Conservation (phyloP, 2,888 invertebrate species). For the Ophion obscuratus region DNA sequence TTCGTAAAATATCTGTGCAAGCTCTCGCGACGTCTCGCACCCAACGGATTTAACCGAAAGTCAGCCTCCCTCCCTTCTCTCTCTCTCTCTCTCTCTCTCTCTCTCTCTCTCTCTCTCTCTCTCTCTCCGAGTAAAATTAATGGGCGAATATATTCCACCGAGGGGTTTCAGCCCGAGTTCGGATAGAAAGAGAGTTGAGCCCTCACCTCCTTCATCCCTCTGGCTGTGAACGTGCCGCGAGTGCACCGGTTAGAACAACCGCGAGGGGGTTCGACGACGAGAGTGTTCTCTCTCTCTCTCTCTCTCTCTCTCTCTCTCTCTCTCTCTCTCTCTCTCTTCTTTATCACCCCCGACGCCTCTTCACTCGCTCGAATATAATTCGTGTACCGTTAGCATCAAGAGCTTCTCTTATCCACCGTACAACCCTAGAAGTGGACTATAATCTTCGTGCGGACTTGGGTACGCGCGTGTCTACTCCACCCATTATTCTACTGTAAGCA, state of each 20-base stretch:
- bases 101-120: constrained; percentile 2
- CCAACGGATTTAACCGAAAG: constrained; percentile 38
- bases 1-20: constrained; percentile 31
- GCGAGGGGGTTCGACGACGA: constrained; percentile 7
- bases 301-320: constrained; percentile 7
- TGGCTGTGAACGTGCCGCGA: constrained; percentile 1
- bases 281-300: constrained; percentile 18
- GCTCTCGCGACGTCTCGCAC: constrained; percentile 31
- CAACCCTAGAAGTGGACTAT: constrained; percentile 23
- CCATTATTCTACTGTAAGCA: background rate
- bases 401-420: constrained; percentile 27
- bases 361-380: constrained; percentile 46
- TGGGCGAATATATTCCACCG: constrained; percentile 57
- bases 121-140: constrained; percentile 52
- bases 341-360: constrained; percentile 16
- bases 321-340: background rate
- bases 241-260: constrained; percentile 20
- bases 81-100: constrained; percentile 10
- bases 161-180: constrained; percentile 26
- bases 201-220: constrained; percentile 28
- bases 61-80: constrained; percentile 5
- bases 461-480: constrained; percentile 2
- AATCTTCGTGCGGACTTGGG: constrained; percentile 27
- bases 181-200: constrained; percentile 17
- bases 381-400: constrained; percentile 37